Base-by-base conservation (phyloP, 2,888 invertebrate genomes). In the Ctenicera cuprea region DNA sequence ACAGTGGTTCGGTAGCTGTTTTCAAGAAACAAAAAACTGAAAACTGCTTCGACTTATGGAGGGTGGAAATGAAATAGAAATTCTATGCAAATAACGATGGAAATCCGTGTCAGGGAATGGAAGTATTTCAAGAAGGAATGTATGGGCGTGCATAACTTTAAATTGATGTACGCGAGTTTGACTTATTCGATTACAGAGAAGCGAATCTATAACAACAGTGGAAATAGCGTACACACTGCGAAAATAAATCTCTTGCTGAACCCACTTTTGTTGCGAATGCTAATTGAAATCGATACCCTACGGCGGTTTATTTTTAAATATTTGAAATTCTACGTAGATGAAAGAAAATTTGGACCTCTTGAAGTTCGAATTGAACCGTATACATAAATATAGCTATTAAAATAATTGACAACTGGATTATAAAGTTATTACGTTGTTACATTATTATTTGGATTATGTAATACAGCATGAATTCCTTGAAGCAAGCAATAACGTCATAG, bases 1-100 rank as follows among this genome's bases (percentile, higher is more conserved):
- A 48, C 48, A 18, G 48, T 48, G 18, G 33, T 18, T 48, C 48
- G 11, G 48, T 18, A 16, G 16, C 14, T 48, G 48, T 48, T 18
- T 9, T 18, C 3, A 3, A 7, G 9, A 22, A 20, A 12, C 22
- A 62, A 62, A 62, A 62, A 62, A 20, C 38, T 38, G 12, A 59
- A 38, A 37, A 59, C 54, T 1, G 54, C 30, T 38, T 18, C 59
- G 59, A 41, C 38, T 59, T 52, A 88, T 88, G 87, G 87, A 87
- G 87, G 88, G 87, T 88, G 88, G 87, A 88, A 88, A 88, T 88
- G 88, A 88, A 88, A 88, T 88, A 88, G 88, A 88, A 88, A 87
- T 87, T 88, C 86, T 87, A 88, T 88, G 88, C 88, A 88, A 88
- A 88, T 88, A 83, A 84, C 81, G 84, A 84, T 85, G 71, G 67